Percentiles rank a stretch among this genome's conserved stretches.
Conservation (phyloP, 2,797 vertebrate genomes). For the Erpetoichthys calabaricus region DNA sequence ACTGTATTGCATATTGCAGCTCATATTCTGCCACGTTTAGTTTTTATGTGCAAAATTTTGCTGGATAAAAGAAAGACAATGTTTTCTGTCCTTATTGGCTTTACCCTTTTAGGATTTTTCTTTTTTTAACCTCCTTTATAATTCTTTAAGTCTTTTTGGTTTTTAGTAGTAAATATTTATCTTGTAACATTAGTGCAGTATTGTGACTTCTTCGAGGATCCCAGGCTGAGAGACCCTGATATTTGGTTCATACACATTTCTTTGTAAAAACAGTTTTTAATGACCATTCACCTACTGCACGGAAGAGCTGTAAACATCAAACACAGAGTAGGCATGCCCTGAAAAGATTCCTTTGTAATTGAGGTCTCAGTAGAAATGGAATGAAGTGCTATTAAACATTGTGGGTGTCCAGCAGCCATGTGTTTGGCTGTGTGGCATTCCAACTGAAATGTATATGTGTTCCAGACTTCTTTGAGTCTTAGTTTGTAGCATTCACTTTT, state of each 20-base stretch:
- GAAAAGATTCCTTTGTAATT: conserved; percentile 27
- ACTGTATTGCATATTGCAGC: no score
- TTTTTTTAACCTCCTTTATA: no score
- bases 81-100: no score
- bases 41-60: no score
- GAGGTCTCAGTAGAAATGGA: conserved; percentile 21
- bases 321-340: conserved; percentile 19
- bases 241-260: conserved; percentile 1
- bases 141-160: no score
- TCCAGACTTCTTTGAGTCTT: no score
- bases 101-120: no score
- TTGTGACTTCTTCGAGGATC: not conserved
- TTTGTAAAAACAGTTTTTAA: conserved; percentile 24
- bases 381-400: conserved; percentile 28
- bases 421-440: not conserved
- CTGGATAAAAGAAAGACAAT: no score
- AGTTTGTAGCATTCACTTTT: not conserved
- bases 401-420: conserved; percentile 21
- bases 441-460: no score
- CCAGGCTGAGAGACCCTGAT: not conserved
- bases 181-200: no score
- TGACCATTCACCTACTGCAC: conserved; percentile 29
- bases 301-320: conserved; percentile 39
- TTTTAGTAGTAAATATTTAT: no score
- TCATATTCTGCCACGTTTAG: no score